Evolutionary conservation across 2,888 invertebrate species (phyloP).

Genomic region (Tolmerus cingulatus): DNA sequence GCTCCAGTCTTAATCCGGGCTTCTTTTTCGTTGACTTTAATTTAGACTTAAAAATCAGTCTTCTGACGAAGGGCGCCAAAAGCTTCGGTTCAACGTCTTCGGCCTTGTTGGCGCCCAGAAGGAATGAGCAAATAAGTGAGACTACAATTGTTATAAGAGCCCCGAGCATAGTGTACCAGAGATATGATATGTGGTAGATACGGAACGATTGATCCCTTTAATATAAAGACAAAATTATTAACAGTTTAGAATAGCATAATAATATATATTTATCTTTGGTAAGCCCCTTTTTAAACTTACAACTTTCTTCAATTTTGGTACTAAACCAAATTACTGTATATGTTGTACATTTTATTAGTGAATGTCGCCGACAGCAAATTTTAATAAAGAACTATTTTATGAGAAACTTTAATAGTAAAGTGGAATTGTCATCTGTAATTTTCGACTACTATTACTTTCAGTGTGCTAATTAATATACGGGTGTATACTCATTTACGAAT

Average conservation of each 20-base stretch:
- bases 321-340: too few relatives aligned
- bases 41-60: conserved; percentile 59
- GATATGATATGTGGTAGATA: conserved; percentile 77
- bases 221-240: background rate
- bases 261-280: too few relatives aligned
- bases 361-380: too few relatives aligned
- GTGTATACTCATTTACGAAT: background rate
- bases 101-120: conserved; percentile 66
- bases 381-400: too few relatives aligned
- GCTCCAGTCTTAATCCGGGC: conserved; percentile 42
- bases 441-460: background rate
- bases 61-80: conserved; percentile 75
- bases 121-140: conserved; percentile 66
- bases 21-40: background rate
- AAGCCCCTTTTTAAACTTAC: too few relatives aligned
- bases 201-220: conserved; percentile 53
- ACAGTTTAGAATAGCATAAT: too few relatives aligned
- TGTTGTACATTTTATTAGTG: too few relatives aligned
- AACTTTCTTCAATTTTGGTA: too few relatives aligned
- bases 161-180: conserved; percentile 78
- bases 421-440: background rate
- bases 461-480: background rate
- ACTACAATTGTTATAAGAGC: conserved; percentile 67
- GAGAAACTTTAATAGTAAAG: background rate
- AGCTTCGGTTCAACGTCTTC: conserved; percentile 68